Percentiles rank a stretch among this genome's conserved stretches.
Conservation (phyloP, 2,797 vertebrate genomes). For the Sebastes paucispinis region DNA sequence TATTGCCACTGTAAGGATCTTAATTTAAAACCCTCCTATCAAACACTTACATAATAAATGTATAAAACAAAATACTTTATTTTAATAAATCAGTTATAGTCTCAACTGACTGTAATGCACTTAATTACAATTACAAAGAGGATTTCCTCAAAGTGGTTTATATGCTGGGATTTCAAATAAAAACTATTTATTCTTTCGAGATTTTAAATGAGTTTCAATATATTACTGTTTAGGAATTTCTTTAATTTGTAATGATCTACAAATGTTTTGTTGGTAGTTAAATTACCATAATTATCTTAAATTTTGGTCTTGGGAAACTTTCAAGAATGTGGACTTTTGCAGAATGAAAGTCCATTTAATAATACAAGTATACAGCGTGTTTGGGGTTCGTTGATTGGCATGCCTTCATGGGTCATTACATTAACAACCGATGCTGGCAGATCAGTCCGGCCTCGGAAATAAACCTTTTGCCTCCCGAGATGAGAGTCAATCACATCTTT, state of each 20-base stretch:
- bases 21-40: neutral
- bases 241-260: neutral
- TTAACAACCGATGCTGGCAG: constrained; percentile 19
- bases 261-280: neutral
- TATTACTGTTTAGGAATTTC: neutral
- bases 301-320: neutral
- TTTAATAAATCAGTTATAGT: neutral
- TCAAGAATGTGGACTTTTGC: neutral
- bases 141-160: neutral
- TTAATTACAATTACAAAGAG: neutral
- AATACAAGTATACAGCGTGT: neutral
- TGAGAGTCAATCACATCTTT: constrained; percentile 52
- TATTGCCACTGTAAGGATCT: neutral
- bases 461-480: constrained; percentile 37
- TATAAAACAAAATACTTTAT: neutral
- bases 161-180: neutral
- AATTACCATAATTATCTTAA: neutral
- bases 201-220: neutral
- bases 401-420: constrained; percentile 26
- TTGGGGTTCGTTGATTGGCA: neutral
- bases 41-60: neutral
- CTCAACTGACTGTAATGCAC: neutral
- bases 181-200: neutral
- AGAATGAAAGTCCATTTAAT: constrained; percentile 18
- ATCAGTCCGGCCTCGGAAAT: constrained; percentile 22